Evolutionary conservation across 2,888 invertebrate species (phyloP), one percentile per base, ranked within the genome.

Genomic region (Agonopterix alstromeriana): DNA sequence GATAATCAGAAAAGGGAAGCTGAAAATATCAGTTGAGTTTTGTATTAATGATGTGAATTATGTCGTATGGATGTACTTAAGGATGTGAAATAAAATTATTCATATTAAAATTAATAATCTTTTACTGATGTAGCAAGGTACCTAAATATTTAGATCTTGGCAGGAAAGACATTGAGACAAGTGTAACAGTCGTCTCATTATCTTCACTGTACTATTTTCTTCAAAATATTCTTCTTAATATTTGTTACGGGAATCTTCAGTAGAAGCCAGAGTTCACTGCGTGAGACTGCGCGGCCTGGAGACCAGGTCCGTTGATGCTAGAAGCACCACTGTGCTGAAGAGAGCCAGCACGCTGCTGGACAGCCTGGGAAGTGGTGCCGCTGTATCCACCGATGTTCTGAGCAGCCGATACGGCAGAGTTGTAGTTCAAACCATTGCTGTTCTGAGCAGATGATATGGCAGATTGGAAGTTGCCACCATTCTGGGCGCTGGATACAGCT

Each of bases 211-310:
- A 42, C 42, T 11, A 11, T 11, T 10, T 11, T 8, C 10, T 38
- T 38, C 10, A 38, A n/a, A 38, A 38, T 38, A 10, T 38, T 38
- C 38, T 38, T 38, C n/a, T 0, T 38, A 27, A 5, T 3, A 27
- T 27, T 38, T 38, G 38, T 0, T 10, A 38, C 10, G n/a, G n/a
- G 2, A 11, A n/a, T 42, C 40, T 36, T 73, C 60, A 76, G 54
- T 80, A 85, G 60, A 59, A 81, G 35, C 77, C 81, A 44, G 69
- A 70, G 56, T 82, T 81, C 47, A 82, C 57, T 36, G 84, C 70
- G 49, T 80, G 73, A 0, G 84, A 73, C 42, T 83, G 79, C 1
- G 82, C 65, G 1, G 77, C 71, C 47, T 79, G 79, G 46, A 82
- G 49, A 35, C 82, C 82, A 3, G 78, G 82, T 0, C 66, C 79